phyloP scores from a whole-genome alignment of 1,140 invertebrate species.

The Goniozus legneri region DNA sequence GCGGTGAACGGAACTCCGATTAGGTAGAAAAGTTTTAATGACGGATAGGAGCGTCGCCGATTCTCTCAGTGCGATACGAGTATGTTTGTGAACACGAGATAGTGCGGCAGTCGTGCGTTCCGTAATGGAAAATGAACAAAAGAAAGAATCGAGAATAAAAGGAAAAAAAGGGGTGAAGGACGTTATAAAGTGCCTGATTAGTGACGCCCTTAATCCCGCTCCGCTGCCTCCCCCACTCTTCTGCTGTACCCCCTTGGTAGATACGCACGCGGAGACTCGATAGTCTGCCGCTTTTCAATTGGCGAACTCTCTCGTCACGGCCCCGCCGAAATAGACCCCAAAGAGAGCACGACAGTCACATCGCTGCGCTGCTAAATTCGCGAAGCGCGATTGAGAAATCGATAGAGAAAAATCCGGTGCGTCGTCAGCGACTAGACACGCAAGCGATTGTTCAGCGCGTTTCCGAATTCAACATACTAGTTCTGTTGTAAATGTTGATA shows the following conservation, averaged over 20 bases:
- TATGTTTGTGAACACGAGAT: slow-evolving; percentile 8
- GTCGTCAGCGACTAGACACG: too few species aligned
- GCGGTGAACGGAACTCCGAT: slow-evolving; percentile 9
- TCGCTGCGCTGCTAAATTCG: not conserved
- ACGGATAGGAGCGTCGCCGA: slow-evolving; percentile 17
- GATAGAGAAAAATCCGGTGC: too few species aligned
- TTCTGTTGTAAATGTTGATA: too few species aligned
- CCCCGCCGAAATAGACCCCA: not conserved
- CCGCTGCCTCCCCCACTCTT: slow-evolving; percentile 30
- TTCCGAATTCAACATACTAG: too few species aligned
- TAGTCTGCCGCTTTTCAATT: not conserved
- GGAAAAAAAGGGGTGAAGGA: slow-evolving; percentile 27
- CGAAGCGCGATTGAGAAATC: not conserved
- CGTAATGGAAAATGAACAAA: too few species aligned
- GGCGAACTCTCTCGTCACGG: not conserved
- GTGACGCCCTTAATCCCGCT: slow-evolving; percentile 38
- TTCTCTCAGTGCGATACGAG: slow-evolving; percentile 11
- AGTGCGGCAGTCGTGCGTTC: too few species aligned
- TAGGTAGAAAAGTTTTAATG: slow-evolving; percentile 16
- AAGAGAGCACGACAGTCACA: not conserved
- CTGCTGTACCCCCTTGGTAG: slow-evolving; percentile 13
- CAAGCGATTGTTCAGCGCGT: too few species aligned
- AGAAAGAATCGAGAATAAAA: too few species aligned
- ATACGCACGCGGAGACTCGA: not conserved
- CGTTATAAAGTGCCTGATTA: slow-evolving; percentile 54